Conservation (phyloP, 1,140 invertebrate genomes). For the Drosophila littoralis region DNA sequence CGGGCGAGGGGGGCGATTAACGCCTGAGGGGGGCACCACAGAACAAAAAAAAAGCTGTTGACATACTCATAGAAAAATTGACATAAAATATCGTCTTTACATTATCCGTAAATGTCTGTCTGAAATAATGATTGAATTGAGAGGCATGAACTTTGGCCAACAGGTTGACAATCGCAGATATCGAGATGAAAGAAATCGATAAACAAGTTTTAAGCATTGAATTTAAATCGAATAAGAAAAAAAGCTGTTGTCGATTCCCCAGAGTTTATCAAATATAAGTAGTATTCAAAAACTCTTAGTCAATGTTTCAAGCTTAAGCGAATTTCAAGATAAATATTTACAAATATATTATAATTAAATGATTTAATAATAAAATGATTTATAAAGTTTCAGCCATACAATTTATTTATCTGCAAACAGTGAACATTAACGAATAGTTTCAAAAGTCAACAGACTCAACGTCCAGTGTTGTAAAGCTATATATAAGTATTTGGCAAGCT, state of each 20-base stretch:
- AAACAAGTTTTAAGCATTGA: conserved; percentile 11
- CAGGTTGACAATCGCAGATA: conserved; percentile 20
- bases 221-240: background rate
- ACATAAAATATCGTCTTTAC: conserved; percentile 69
- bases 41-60: conserved; percentile 63
- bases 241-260: background rate
- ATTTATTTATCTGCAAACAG: too few species aligned
- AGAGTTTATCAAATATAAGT: background rate
- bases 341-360: too few species aligned
- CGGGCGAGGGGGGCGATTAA: conserved; percentile 10
- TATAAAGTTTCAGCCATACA: too few species aligned
- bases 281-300: too few species aligned
- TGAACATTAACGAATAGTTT: too few species aligned
- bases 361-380: too few species aligned
- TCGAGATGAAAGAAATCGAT: conserved; percentile 4
- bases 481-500: too few species aligned
- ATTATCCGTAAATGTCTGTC: conserved; percentile 52
- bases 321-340: too few species aligned
- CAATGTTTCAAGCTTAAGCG: too few species aligned
- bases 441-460: too few species aligned
- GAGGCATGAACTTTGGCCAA: conserved; percentile 38
- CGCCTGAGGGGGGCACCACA: conserved; percentile 2
- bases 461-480: too few species aligned
- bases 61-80: conserved; percentile 67
- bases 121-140: conserved; percentile 50